Evolutionary conservation across 2,113 vertebrate species (phyloP).

Genomic region (mouse (Mus musculus)): DNA sequence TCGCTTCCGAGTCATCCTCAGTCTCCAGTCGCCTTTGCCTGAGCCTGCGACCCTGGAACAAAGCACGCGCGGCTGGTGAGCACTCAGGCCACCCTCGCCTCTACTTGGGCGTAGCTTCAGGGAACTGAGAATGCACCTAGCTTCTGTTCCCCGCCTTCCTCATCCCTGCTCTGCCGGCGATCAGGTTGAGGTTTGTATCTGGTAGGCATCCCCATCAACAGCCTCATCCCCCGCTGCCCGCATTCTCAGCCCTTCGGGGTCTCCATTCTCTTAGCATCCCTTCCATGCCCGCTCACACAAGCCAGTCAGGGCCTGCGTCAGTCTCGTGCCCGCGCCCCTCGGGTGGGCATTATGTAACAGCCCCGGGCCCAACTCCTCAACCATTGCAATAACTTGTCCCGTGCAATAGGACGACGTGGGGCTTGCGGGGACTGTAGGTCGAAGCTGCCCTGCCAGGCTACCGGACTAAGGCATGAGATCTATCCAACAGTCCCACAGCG

Average conservation of each 20-base stretch:
- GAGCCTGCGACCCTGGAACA: not conserved
- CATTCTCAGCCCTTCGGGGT: not conserved
- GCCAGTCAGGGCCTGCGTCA: not conserved
- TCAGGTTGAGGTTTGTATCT: not conserved
- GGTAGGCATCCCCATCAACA: too few species aligned
- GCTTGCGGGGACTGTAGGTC: not conserved
- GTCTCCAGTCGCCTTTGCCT: not conserved
- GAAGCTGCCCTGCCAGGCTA: not conserved
- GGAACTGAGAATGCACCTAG: not conserved
- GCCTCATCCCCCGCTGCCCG: not conserved
- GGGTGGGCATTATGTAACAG: constrained; percentile 76
- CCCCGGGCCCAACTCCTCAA: constrained; percentile 26
- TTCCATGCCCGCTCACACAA: too few species aligned
- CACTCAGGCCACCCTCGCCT: fast-evolving
- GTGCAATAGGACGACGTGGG: not conserved
- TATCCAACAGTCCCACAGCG: constrained; percentile 31
- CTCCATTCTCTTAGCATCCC: not conserved
- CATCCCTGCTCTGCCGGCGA: not conserved
- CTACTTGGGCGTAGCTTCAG: not conserved
- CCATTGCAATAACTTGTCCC: constrained; percentile 28
- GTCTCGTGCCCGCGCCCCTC: not conserved
- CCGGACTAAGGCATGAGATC: not conserved
- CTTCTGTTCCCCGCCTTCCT: not conserved
- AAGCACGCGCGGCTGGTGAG: not conserved
- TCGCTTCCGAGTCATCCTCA: not conserved